A percentile compares a stretch with the other conserved stretches of the same genome.
These are phyloP conservation scores for Tromatobia lineatoria DNA, from an alignment of 2,888 invertebrate species.

Conservation along the genomic window DNA sequence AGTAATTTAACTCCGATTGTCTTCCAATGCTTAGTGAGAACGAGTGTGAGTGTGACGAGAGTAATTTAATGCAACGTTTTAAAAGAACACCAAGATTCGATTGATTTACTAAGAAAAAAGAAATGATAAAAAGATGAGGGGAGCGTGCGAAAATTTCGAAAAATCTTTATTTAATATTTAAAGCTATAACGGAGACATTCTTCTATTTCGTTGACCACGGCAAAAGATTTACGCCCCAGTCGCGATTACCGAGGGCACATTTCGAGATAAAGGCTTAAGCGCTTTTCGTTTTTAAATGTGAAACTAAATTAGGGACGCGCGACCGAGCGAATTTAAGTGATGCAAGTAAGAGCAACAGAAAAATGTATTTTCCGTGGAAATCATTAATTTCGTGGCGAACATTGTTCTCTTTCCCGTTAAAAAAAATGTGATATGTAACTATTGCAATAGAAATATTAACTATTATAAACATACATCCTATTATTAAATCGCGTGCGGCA, in stretches of 20 bases:
- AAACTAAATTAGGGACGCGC: not conserved
- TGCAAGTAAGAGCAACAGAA: conserved; percentile 26
- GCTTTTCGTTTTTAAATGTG: not conserved
- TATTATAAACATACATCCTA: conserved; percentile 72
- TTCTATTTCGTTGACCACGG: conserved; percentile 45
- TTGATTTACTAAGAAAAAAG: conserved; percentile 23
- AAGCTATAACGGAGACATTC: not conserved
- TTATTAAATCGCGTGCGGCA: conserved; percentile 50
- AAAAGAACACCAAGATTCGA: not conserved
- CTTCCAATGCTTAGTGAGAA: conserved; percentile 75
- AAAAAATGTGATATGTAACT: conserved; percentile 82
- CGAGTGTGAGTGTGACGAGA: conserved; percentile 61
- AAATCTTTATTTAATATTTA: conserved; percentile 20
- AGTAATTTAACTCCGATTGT: conserved; percentile 75
- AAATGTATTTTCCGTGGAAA: conserved; percentile 44
- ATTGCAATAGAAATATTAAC: conserved; percentile 82
- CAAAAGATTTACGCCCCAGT: not conserved
- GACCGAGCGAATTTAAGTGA: conserved; percentile 34
- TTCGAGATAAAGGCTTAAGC: not conserved
- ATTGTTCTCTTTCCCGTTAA: conserved; percentile 74
- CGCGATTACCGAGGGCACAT: too few species aligned
- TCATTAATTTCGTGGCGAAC: conserved; percentile 58
- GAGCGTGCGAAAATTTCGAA: conserved; percentile 18
- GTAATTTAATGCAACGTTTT: conserved; percentile 41
- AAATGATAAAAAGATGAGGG: not conserved